These are phyloP conservation scores for Tipula vernalis DNA, from an alignment of 2,888 invertebrate genomes.

Conservation along the genomic window DNA sequence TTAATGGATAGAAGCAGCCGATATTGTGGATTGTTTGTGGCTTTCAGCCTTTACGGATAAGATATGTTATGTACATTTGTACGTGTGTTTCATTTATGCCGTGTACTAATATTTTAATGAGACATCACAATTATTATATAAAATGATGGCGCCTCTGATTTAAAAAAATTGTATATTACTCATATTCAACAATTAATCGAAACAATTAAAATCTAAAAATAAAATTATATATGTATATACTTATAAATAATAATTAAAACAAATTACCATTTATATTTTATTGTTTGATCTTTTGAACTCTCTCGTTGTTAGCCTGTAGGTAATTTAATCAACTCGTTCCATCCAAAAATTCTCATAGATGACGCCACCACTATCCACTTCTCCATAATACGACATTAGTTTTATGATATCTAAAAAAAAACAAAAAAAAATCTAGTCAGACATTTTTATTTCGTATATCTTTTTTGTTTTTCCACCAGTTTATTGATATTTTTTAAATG, in stretches of 20 bases:
- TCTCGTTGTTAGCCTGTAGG: background rate
- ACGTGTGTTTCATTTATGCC: too few species aligned
- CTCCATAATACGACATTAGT: background rate
- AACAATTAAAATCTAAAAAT: background rate
- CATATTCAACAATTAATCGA: background rate
- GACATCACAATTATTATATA: background rate
- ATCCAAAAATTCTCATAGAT: background rate
- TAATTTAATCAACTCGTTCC: background rate
- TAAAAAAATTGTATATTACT: background rate
- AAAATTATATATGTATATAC: background rate
- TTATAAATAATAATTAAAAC: background rate
- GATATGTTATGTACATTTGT: too few species aligned
- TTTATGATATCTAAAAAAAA: background rate
- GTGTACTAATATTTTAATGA: too few species aligned
- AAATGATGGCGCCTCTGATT: background rate
- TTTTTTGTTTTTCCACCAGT: background rate
- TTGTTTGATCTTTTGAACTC: background rate
- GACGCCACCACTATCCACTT: background rate
- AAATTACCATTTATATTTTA: background rate
- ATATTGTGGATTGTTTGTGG: too few species aligned
- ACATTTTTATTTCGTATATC: background rate
- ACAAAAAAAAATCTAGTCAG: background rate
- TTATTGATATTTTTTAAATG: constrained; percentile 13
- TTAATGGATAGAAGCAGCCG: too few species aligned
- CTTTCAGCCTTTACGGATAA: too few species aligned